Evolutionary conservation across 2,797 vertebrate species (phyloP).

Genomic region (Discoglossus pictus): DNA sequence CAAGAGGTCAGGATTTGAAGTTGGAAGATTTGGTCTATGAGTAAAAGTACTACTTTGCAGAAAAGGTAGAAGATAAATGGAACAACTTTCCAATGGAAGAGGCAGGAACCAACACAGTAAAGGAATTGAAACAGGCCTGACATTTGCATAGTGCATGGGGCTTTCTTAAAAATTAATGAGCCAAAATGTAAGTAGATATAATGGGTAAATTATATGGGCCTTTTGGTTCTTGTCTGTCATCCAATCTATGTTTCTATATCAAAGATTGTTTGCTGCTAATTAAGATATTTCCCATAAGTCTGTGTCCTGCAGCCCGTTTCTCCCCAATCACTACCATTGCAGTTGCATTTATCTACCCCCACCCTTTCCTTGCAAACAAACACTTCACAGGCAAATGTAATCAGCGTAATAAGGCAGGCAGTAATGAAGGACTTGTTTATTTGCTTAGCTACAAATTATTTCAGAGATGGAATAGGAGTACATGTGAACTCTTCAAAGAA

Average conservation of each 20-base stretch:
- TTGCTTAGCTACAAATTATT: conserved; percentile 44
- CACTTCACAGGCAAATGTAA: conserved; percentile 42
- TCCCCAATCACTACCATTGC: conserved; percentile 33
- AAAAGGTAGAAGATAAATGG: too few relatives aligned
- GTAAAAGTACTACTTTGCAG: too few relatives aligned
- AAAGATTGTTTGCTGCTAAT: conserved; percentile 26
- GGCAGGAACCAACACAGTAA: too few relatives aligned
- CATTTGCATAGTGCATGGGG: too few relatives aligned
- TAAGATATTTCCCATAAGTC: conserved; percentile 30
- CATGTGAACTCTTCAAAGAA: conserved; percentile 17
- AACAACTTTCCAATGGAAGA: too few relatives aligned
- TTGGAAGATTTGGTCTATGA: too few relatives aligned
- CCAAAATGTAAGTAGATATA: too few relatives aligned
- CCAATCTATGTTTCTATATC: conserved; percentile 6
- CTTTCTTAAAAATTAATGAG: too few relatives aligned
- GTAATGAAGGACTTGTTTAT: conserved; percentile 47
- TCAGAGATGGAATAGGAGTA: conserved; percentile 36
- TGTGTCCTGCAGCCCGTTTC: conserved; percentile 20
- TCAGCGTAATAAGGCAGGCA: conserved; percentile 43
- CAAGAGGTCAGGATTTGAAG: too few relatives aligned
- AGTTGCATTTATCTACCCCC: conserved; percentile 32
- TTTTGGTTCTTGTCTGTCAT: not conserved
- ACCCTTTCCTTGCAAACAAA: conserved; percentile 44
- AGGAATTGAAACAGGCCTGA: too few relatives aligned
- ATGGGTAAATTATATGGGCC: not conserved